Evolutionary conservation across 2,113 vertebrate genomes (phyloP).

Genomic region (Muntiacus reevesi): DNA sequence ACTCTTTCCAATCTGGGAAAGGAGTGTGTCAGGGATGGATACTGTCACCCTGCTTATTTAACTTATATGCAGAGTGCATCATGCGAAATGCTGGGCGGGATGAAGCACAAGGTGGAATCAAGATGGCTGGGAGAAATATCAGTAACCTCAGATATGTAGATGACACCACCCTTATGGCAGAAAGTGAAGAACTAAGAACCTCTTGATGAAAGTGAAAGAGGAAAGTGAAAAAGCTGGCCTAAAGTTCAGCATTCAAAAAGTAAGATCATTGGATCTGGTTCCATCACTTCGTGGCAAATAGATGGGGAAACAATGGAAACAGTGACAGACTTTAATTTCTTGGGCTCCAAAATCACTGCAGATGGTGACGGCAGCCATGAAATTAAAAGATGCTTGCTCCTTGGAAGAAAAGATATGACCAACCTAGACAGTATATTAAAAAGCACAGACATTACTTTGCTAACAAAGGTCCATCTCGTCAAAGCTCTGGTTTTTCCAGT

Average conservation of each 20-base stretch:
- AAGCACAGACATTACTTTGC: neutral
- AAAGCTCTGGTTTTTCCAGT: neutral
- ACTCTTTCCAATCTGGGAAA: neutral
- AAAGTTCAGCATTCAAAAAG: neutral
- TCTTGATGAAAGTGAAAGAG: neutral
- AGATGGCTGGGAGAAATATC: neutral
- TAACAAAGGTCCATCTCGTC: neutral
- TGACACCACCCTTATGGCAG: neutral
- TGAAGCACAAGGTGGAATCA: neutral
- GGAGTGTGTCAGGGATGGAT: neutral
- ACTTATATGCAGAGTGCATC: neutral
- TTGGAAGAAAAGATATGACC: neutral
- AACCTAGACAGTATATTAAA: neutral
- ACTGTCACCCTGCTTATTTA: neutral
- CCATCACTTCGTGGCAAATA: neutral
- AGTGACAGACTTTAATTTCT: neutral
- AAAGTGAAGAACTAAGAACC: neutral
- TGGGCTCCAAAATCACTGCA: neutral
- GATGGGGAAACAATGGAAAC: neutral
- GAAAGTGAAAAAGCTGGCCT: neutral
- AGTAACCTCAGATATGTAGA: neutral
- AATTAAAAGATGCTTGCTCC: neutral
- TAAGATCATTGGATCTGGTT: neutral
- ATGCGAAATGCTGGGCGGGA: neutral
- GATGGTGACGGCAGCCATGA: neutral